Evolutionary conservation across 2,888 invertebrate genomes (phyloP).

Genomic region (Lithophane semibrunnea): DNA sequence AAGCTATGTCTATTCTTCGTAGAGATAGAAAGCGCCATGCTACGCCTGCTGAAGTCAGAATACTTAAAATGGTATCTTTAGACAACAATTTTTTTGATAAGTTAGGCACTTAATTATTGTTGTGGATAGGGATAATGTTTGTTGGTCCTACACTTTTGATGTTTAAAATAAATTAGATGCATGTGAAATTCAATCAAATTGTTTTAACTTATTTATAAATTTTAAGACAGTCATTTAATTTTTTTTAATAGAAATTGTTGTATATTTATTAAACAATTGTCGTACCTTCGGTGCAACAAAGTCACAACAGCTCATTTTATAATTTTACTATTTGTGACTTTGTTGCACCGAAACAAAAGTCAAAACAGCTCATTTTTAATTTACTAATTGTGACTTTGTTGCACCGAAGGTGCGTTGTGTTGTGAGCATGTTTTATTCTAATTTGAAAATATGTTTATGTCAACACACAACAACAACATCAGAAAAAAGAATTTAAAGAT

Average conservation of each 20-base stretch:
- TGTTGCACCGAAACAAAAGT: no score
- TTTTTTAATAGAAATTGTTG: not conserved
- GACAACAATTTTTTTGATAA: not conserved
- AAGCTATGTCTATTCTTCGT: no score
- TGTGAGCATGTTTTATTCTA: not conserved
- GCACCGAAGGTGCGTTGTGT: no score
- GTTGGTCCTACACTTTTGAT: not conserved
- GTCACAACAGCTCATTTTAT: no score
- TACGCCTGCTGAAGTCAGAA: no score
- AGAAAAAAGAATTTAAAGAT: not conserved
- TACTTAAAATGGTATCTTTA: not conserved
- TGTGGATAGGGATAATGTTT: not conserved
- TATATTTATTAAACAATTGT: not conserved
- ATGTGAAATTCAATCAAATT: not conserved
- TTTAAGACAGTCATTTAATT: not conserved
- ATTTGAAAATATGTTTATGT: conserved; percentile 1
- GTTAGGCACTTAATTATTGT: not conserved
- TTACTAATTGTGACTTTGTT: no score
- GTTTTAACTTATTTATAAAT: not conserved
- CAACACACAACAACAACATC: not conserved
- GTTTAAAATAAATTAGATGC: not conserved
- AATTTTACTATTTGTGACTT: no score
- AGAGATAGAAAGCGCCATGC: no score
- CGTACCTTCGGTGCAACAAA: no score
- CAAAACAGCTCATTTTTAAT: no score